These are phyloP conservation scores for Aproaerema taeniolella DNA, from an alignment of 2,888 invertebrate species.

Conservation along the genomic window DNA sequence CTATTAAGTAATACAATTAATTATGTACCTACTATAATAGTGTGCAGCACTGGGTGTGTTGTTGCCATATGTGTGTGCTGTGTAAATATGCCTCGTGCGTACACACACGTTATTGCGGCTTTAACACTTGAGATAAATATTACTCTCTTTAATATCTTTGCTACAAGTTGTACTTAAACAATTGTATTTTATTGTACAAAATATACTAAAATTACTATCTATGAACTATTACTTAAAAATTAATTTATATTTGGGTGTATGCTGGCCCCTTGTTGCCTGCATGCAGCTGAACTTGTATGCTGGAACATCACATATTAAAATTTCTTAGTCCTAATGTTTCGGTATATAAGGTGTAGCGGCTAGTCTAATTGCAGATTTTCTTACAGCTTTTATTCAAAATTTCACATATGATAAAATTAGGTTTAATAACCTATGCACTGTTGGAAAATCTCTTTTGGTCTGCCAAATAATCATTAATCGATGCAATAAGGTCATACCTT, in stretches of 20 bases:
- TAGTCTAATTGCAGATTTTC: constrained; percentile 77
- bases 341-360: constrained; percentile 74
- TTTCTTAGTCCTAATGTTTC: constrained; percentile 74
- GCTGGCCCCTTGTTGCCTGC: constrained; percentile 72
- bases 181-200: constrained; percentile 83
- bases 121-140: constrained; percentile 76
- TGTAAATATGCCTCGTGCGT: constrained; percentile 76
- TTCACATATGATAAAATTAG: constrained; percentile 68
- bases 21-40: constrained; percentile 70
- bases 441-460: constrained; percentile 78
- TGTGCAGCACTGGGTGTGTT: constrained; percentile 71
- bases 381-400: constrained; percentile 77
- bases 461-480: constrained; percentile 71
- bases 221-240: constrained; percentile 72
- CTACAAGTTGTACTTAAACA: constrained; percentile 84
- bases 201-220: constrained; percentile 80
- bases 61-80: constrained; percentile 73
- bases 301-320: constrained; percentile 71
- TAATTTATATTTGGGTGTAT: constrained; percentile 74
- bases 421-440: constrained; percentile 74
- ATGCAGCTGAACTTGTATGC: constrained; percentile 75
- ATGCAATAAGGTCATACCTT: constrained; percentile 75
- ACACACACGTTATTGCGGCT: constrained; percentile 76
- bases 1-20: constrained; percentile 72
- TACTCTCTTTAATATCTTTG: constrained; percentile 81